phyloP scores from a whole-genome alignment of 2,113 vertebrate genomes.

The Petaurus breviceps region DNA sequence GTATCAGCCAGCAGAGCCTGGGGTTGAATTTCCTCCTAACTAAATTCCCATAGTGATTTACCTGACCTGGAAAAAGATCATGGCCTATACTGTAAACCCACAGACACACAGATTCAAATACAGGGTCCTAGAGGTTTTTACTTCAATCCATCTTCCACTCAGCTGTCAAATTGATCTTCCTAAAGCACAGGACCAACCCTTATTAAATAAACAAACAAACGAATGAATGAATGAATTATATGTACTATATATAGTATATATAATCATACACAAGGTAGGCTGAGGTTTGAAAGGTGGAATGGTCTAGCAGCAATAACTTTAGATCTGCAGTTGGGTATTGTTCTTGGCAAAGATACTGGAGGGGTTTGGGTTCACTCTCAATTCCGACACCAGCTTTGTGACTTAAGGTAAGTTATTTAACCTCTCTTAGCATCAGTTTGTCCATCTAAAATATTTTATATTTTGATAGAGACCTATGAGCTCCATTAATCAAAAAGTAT shows the following conservation, averaged over 20 bases:
- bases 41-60: neutral
- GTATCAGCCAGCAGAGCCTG: neutral
- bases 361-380: no score
- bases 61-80: neutral
- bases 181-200: neutral
- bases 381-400: no score
- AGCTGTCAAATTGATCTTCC: neutral
- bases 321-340: neutral
- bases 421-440: no score
- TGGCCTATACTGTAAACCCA: neutral
- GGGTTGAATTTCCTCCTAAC: neutral
- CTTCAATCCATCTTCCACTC: neutral
- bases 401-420: no score
- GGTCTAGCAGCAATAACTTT: neutral
- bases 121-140: neutral
- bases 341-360: no score
- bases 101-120: neutral
- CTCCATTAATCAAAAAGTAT: no score
- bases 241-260: no score
- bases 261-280: neutral
- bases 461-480: no score
- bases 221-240: neutral
- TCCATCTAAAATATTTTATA: no score
- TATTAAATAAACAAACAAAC: neutral
- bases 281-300: neutral